Conservation (phyloP, 2,113 vertebrate species). For the Orientallactaga bullata region DNA sequence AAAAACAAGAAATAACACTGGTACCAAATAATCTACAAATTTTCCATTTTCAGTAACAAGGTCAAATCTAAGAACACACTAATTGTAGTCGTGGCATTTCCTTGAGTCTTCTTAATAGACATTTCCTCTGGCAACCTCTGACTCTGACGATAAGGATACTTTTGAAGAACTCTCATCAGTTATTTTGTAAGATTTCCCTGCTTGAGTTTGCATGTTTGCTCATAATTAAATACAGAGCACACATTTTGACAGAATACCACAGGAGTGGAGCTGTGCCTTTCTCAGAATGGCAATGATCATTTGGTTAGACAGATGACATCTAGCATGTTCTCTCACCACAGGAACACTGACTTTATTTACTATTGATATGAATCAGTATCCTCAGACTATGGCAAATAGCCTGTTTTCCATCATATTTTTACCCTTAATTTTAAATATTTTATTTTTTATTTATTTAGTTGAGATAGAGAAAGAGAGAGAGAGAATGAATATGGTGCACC, state of each 20-base stretch:
- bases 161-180: conserved; percentile 19
- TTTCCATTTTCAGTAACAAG: conserved; percentile 27
- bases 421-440: conserved; percentile 45
- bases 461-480: too few species aligned
- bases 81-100: background rate
- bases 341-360: background rate
- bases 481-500: too few species aligned
- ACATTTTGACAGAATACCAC: background rate
- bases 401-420: conserved; percentile 24
- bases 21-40: background rate
- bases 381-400: background rate
- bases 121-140: conserved; percentile 2
- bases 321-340: background rate
- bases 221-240: conserved; percentile 7
- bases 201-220: conserved; percentile 2
- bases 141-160: conserved; percentile 20
- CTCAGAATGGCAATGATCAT: conserved; percentile 13
- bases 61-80: background rate
- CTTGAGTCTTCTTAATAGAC: background rate
- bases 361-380: conserved; percentile 19
- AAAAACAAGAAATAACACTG: background rate
- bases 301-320: background rate
- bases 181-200: background rate
- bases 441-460: too few species aligned
- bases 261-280: conserved; percentile 9